Conservation (phyloP, 2,888 invertebrate genomes). For the Ectemnius continuus region DNA sequence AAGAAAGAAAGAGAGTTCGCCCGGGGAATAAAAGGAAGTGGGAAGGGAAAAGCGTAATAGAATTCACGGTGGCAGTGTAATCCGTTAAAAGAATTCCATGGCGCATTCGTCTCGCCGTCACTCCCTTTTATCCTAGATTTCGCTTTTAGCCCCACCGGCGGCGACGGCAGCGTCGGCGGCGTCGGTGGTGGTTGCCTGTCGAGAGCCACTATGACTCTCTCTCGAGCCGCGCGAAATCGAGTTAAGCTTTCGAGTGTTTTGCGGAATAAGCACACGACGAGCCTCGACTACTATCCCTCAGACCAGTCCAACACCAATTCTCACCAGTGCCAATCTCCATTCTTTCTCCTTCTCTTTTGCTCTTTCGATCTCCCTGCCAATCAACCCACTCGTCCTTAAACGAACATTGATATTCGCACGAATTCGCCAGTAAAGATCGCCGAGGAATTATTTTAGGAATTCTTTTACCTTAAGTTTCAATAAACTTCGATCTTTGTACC, state of each 20-base stretch:
- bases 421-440: too few relatives aligned
- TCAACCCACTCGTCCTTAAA: too few relatives aligned
- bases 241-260: slow-evolving; percentile 6
- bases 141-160: not conserved
- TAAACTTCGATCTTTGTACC: too few relatives aligned
- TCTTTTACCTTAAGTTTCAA: too few relatives aligned
- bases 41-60: not conserved
- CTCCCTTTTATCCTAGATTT: slow-evolving; percentile 25
- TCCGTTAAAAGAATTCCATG: slow-evolving; percentile 37
- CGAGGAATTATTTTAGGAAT: too few relatives aligned
- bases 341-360: too few relatives aligned
- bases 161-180: too few relatives aligned
- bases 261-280: slow-evolving; percentile 3
- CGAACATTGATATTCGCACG: too few relatives aligned
- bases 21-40: not conserved
- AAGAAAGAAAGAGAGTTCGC: too few relatives aligned
- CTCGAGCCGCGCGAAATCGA: slow-evolving; percentile 5
- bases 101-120: slow-evolving; percentile 13
- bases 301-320: not conserved
- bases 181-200: slow-evolving; percentile 8
- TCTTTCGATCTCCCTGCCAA: too few relatives aligned
- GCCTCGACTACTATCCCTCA: not conserved
- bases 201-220: slow-evolving; percentile 27
- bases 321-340: not conserved
- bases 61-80: slow-evolving; percentile 11